Evolutionary conservation across 37 sponge, comb jelly and placozoan genomes (phyloP).

Genomic region (Petrosia ficiformis): DNA sequence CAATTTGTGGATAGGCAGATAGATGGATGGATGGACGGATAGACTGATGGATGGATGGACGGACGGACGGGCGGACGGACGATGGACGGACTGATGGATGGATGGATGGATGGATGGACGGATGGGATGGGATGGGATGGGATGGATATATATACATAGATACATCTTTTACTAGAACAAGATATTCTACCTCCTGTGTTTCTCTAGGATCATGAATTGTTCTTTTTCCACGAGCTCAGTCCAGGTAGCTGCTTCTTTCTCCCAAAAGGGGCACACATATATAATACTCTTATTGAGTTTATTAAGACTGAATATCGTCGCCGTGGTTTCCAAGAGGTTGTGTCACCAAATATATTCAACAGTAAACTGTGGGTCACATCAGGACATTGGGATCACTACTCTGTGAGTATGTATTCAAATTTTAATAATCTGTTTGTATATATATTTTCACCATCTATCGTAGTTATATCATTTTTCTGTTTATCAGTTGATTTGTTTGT

Average conservation of each 20-base stretch:
- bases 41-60: too few species aligned
- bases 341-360: conserved; percentile 98
- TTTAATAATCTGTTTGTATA: not conserved
- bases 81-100: too few species aligned
- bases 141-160: too few species aligned
- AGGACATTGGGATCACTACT: conserved; percentile 99
- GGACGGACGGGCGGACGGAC: too few species aligned
- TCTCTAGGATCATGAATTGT: conserved; percentile 92
- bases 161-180: not conserved
- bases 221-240: conserved; percentile 96
- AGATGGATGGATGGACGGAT: too few species aligned
- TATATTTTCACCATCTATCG: not conserved
- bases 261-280: conserved; percentile 92
- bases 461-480: not conserved
- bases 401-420: conserved; percentile 32
- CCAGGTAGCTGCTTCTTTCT: conserved; percentile 99
- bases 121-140: too few species aligned
- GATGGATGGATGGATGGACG: too few species aligned
- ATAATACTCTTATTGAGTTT: conserved; percentile 84
- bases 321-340: conserved; percentile 93
- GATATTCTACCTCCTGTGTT: conserved; percentile 7
- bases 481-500: too few species aligned
- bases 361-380: conserved; percentile 93
- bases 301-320: conserved; percentile 87
- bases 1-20: too few species aligned